Percentiles rank a stretch among this genome's conserved stretches.
Conservation (phyloP, 1,140 invertebrate species). For the Apis dorsata region DNA sequence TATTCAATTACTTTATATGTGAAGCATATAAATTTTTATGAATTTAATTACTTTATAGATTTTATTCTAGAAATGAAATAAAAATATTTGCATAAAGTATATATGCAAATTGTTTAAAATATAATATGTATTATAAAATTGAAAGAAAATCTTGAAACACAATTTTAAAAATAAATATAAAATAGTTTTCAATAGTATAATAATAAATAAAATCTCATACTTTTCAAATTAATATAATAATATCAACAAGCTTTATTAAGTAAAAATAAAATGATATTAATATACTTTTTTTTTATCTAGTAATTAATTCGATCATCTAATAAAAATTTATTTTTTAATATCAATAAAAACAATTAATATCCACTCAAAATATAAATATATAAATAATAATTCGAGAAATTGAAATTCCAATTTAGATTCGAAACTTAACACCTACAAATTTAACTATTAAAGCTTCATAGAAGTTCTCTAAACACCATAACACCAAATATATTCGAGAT, state of each 20-base stretch:
- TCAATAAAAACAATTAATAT: too few relatives aligned
- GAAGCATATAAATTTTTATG: background rate
- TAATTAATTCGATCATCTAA: too few relatives aligned
- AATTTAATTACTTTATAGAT: background rate
- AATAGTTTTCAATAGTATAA: too few relatives aligned
- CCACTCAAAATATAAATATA: background rate
- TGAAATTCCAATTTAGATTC: conserved; percentile 7
- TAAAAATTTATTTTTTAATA: too few relatives aligned
- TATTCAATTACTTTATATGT: background rate
- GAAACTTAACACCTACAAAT: background rate
- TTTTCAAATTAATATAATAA: too few relatives aligned
- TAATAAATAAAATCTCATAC: too few relatives aligned
- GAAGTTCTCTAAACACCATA: conserved; percentile 1
- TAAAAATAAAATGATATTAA: too few relatives aligned
- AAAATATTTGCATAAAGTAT: background rate
- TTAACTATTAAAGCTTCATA: background rate
- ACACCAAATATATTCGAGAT: conserved; percentile 7
- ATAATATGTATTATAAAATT: background rate
- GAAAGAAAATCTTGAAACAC: background rate
- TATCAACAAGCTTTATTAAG: too few relatives aligned
- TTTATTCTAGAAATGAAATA: background rate
- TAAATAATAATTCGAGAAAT: background rate
- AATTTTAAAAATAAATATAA: background rate
- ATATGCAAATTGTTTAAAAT: background rate
- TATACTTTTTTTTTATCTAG: too few relatives aligned